Evolutionary conservation across 1,140 invertebrate species (phyloP).

Genomic region (Orchesella cincta): DNA sequence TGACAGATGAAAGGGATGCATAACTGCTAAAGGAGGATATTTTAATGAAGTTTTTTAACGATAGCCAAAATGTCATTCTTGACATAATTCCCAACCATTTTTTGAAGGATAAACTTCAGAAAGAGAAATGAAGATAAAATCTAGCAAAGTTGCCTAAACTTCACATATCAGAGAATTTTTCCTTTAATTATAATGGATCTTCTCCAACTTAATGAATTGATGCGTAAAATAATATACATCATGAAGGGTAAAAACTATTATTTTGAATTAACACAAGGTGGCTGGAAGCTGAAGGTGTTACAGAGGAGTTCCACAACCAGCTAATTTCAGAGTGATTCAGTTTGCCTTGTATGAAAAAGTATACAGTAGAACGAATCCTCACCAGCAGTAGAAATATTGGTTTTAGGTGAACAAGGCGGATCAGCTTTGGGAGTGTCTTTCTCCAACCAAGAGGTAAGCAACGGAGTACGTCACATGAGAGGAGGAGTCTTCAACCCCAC

Average conservation of each 20-base stretch:
- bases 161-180: too few species aligned
- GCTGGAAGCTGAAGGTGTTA: not conserved
- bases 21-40: too few species aligned
- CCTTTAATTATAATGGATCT: not conserved
- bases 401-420: conserved; percentile 24
- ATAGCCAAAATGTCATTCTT: too few species aligned
- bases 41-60: too few species aligned
- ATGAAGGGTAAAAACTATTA: not conserved
- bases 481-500: conserved; percentile 14
- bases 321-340: not conserved
- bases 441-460: not conserved
- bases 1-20: too few species aligned
- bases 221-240: not conserved
- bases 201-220: not conserved
- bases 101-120: too few species aligned
- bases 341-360: not conserved
- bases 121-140: too few species aligned
- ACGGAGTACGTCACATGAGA: conserved; percentile 11
- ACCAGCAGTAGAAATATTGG: not conserved
- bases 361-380: not conserved
- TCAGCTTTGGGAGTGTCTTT: not conserved
- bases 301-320: too few species aligned
- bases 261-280: not conserved
- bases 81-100: too few species aligned
- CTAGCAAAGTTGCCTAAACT: too few species aligned